Evolutionary conservation across 2,113 vertebrate genomes (phyloP).

Genomic region (Neomonachus schauinslandi): DNA sequence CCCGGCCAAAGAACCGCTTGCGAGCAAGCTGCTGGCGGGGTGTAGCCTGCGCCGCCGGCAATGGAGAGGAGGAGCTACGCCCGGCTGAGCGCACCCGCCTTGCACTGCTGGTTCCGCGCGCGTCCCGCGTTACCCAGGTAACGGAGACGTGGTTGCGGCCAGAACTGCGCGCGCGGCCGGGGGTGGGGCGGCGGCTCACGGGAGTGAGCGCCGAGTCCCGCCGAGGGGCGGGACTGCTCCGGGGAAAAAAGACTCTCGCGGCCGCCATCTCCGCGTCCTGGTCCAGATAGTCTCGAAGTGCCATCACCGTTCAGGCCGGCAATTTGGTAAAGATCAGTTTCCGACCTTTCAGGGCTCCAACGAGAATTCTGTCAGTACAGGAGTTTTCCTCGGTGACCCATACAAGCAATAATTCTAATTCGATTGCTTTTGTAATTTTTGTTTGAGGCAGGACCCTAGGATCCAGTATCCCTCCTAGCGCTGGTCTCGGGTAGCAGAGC

Average conservation of each 20-base stretch:
- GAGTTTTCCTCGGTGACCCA: background rate
- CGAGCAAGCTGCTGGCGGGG: background rate
- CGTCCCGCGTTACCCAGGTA: conserved; percentile 53
- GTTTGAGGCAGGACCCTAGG: background rate
- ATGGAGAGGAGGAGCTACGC: background rate
- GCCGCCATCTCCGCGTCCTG: no score
- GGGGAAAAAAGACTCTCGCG: rapidly evolving
- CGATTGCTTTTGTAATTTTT: background rate
- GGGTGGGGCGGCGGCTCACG: no score
- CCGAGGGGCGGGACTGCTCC: background rate
- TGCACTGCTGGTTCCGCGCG: rapidly evolving
- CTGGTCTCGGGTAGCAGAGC: background rate
- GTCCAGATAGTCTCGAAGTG: background rate
- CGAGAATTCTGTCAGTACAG: background rate
- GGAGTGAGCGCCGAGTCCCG: background rate
- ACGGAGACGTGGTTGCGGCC: background rate
- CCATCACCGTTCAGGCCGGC: background rate
- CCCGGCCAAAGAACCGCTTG: conserved; percentile 83
- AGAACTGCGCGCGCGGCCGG: background rate
- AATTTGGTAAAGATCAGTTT: background rate
- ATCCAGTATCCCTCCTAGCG: background rate
- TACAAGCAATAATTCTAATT: background rate
- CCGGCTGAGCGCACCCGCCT: rapidly evolving
- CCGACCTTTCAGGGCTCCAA: background rate
- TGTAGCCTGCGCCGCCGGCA: background rate